Base-by-base conservation (phyloP, 2,797 vertebrate species). In the Bothrops alternatus region DNA sequence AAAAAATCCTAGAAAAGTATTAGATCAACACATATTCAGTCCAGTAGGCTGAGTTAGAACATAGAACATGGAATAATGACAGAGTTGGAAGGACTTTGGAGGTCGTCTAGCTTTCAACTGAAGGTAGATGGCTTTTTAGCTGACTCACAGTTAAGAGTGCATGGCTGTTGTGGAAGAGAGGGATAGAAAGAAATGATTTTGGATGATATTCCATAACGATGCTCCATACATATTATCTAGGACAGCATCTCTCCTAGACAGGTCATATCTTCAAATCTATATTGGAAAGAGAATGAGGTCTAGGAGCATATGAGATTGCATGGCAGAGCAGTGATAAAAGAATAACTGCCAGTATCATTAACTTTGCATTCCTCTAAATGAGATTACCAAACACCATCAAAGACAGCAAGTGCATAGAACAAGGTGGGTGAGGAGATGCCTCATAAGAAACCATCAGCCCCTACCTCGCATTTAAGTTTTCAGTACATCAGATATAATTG, bases 401-500 rank as follows among this genome's bases (percentile, higher is more conserved):
- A 94, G 12, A 0, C 50, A 16, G 20, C 16, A 89, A 28, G 56
- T 82, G n/a, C 1, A 57, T 85, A 89, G 87, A 3, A 26, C 6
- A 1, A 3, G 20, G 20, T 47, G 20, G 73, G 20, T 25, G 20
- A 65, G 32, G 86, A 16, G 37, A 61, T 0, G 2, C 60, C 37
- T 93, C 55, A 61, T 10, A 18, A 82, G 87, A 61, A 95, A 87
- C 87, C 1, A 94, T 60, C 6, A 1, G 0, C n/a, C n/a, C n/a
- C n/a, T n/a, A n/a, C n/a, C n/a, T n/a, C n/a, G n/a, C n/a, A n/a
- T n/a, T 96, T 96, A 95, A 94, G 20, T 92, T 95, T 96, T 94
- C 93, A 63, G 93, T 96, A 96, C 86, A 95, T 96, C 94, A 94
- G 94, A 73, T 94, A 85, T 61, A 91, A 82, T n/a, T 91, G 65